Percentiles rank a stretch among this genome's conserved stretches.
phyloP scores from a whole-genome alignment of 2,797 vertebrate species.

The Poecilia velifera region DNA sequence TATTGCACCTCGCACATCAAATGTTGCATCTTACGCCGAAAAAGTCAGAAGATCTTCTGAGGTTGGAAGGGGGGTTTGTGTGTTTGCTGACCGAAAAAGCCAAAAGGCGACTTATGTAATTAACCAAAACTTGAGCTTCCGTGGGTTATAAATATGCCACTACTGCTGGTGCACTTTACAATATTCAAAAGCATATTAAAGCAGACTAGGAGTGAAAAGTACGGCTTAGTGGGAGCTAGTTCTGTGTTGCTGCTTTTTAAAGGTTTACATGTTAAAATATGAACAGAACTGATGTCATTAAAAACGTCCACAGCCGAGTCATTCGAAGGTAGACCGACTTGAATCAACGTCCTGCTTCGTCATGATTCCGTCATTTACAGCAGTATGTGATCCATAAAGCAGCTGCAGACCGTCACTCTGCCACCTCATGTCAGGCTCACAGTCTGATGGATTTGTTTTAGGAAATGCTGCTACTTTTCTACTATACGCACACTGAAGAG shows the following conservation, averaged over 20 bases:
- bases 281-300: not conserved
- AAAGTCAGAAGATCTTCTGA: not conserved
- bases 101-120: not conserved
- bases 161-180: not conserved
- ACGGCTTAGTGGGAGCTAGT: not conserved
- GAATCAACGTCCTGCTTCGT: not conserved
- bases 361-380: not conserved
- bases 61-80: not conserved
- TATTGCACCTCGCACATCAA: not conserved
- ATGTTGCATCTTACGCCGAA: not conserved
- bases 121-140: not conserved
- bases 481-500: not conserved
- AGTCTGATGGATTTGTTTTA: not conserved
- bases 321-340: too few relatives aligned
- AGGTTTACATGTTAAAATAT: not conserved
- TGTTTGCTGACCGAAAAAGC: not conserved
- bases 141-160: not conserved
- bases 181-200: not conserved
- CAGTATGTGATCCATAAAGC: too few relatives aligned
- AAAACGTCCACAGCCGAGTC: too few relatives aligned
- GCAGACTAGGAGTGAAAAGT: not conserved
- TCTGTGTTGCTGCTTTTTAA: not conserved
- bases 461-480: not conserved
- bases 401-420: not conserved
- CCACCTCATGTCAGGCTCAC: not conserved